A percentile compares a stretch with the other conserved stretches of the same genome.
Conservation (phyloP, 2,888 invertebrate genomes). For the Eumacrocentrus americanus region DNA sequence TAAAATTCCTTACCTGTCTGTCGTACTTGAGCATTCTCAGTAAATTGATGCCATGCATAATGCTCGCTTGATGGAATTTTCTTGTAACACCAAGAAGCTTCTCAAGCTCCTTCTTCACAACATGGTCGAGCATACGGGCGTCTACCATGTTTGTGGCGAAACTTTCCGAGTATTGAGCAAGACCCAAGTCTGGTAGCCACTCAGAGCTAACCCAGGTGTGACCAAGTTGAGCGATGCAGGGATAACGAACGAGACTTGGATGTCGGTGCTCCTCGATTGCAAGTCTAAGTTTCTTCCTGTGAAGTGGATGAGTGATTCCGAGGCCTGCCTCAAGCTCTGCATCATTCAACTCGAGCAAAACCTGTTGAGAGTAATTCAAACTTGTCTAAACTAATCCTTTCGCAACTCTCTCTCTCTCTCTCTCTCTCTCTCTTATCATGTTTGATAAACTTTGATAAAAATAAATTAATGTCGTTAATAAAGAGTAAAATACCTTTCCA, state of each 20-base stretch:
- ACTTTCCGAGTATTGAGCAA: conserved; percentile 86
- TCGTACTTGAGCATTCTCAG: conserved; percentile 92
- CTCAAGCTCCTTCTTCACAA: conserved; percentile 93
- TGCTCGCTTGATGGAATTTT: conserved; percentile 93
- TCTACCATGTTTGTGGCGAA: conserved; percentile 91
- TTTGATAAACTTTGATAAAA: background rate
- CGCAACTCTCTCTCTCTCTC: too few species aligned
- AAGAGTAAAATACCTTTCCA: conserved; percentile 73
- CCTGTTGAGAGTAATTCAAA: conserved; percentile 63
- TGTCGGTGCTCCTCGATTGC: conserved; percentile 93
- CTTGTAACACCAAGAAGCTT: conserved; percentile 90
- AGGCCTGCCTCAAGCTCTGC: conserved; percentile 89
- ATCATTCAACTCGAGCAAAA: conserved; percentile 89
- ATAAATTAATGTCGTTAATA: background rate
- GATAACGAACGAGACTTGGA: conserved; percentile 85
- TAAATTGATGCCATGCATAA: conserved; percentile 92
- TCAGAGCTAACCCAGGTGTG: conserved; percentile 94
- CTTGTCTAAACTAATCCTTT: background rate
- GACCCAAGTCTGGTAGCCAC: conserved; percentile 90
- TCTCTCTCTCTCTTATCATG: too few species aligned
- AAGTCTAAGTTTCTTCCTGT: conserved; percentile 88
- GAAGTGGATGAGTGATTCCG: conserved; percentile 91
- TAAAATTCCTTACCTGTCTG: conserved; percentile 80
- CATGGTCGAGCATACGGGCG: conserved; percentile 89
- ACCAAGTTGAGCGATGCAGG: conserved; percentile 83